Evolutionary conservation across 2,888 invertebrate species (phyloP).

Genomic region (Nesidiocoris tenuis): DNA sequence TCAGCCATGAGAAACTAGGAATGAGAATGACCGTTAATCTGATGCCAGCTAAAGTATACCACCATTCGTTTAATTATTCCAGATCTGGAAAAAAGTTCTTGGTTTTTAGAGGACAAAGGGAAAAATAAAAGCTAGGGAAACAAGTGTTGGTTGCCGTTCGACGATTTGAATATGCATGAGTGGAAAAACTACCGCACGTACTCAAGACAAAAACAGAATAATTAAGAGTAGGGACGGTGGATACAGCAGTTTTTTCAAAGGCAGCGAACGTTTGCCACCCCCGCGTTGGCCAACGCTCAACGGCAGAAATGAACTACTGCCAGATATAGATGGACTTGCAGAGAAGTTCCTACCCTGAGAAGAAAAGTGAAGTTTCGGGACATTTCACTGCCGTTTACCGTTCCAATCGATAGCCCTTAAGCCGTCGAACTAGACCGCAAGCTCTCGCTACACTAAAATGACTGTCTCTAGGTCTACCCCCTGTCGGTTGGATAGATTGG

Average conservation of each 20-base stretch:
- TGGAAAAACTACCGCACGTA: neutral
- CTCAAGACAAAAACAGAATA: neutral
- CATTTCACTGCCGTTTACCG: neutral
- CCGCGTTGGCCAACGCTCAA: neutral
- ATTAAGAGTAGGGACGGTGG: neutral
- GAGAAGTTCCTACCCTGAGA: neutral
- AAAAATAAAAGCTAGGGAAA: neutral
- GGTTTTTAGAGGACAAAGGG: neutral
- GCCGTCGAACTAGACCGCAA: neutral
- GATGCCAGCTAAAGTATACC: no score
- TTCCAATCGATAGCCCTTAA: neutral
- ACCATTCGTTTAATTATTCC: neutral
- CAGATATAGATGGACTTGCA: neutral
- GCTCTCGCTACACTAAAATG: no score
- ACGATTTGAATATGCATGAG: neutral
- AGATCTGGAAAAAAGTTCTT: neutral
- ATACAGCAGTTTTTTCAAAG: neutral
- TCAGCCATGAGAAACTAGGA: no score
- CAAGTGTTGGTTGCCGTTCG: neutral
- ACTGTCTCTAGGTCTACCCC: no score
- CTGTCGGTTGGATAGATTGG: no score
- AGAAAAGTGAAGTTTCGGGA: neutral
- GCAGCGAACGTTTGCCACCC: neutral
- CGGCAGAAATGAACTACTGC: neutral
- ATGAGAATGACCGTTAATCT: no score